A percentile compares a stretch with the other conserved stretches of the same genome.
Evolutionary conservation across 2,113 vertebrate species (phyloP).

Genomic region (Chamaetylas fuelleborni): DNA sequence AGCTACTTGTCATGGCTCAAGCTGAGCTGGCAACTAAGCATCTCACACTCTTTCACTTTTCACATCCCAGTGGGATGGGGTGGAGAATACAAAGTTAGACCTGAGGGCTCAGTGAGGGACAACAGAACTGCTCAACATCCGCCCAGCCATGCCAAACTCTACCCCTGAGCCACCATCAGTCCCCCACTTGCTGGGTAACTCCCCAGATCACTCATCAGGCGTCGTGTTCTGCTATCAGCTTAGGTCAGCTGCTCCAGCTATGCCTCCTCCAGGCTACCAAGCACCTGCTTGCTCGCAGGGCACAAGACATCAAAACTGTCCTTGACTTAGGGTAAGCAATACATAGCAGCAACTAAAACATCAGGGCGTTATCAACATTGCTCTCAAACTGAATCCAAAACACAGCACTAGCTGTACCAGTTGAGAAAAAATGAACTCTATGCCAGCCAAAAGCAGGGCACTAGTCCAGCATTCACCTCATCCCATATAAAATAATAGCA

Average conservation of each 20-base stretch:
- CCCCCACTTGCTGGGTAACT: not conserved
- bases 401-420: not conserved
- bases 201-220: not conserved
- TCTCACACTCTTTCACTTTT: not conserved
- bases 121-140: not conserved
- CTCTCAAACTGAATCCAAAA: not conserved
- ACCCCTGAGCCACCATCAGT: rapidly evolving
- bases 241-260: too few relatives aligned
- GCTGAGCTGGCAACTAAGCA: not conserved
- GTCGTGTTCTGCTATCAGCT: not conserved
- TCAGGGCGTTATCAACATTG: not conserved
- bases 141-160: not conserved
- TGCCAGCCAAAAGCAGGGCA: not conserved
- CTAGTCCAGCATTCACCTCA: not conserved
- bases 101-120: not conserved
- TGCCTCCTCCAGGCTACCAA: not conserved
- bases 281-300: not conserved
- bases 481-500: not conserved
- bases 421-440: not conserved
- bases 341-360: not conserved
- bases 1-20: not conserved
- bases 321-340: not conserved
- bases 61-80: too few relatives aligned
- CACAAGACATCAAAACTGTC: not conserved
- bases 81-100: not conserved